Percentiles rank a stretch among this genome's conserved stretches.
Conservation (phyloP, 1,140 invertebrate genomes). For the Oppia nitens region DNA sequence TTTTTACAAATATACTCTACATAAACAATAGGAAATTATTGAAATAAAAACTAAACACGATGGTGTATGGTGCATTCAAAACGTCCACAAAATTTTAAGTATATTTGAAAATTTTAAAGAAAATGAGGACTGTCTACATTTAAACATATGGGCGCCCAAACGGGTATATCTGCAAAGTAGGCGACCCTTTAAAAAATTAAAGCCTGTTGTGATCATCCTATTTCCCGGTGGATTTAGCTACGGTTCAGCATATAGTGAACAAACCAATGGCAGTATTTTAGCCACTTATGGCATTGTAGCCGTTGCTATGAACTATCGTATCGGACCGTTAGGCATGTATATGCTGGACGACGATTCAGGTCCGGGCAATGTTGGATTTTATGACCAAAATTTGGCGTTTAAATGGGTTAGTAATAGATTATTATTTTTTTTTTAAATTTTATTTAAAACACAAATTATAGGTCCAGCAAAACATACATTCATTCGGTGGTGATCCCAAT, state of each 20-base stretch:
- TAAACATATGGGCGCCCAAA: constrained; percentile 28
- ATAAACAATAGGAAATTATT: no score
- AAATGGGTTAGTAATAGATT: no score
- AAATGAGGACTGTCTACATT: constrained; percentile 33
- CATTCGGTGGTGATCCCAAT: constrained; percentile 24
- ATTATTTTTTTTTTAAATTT: neutral
- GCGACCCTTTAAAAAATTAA: neutral
- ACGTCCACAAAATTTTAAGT: no score
- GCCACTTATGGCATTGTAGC: constrained; percentile 46
- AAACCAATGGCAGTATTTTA: constrained; percentile 52
- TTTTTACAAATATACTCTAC: no score
- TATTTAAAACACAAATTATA: constrained; percentile 17
- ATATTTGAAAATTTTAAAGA: constrained; percentile 30
- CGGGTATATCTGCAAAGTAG: no score
- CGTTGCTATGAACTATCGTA: constrained; percentile 36
- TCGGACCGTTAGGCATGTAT: constrained; percentile 9
- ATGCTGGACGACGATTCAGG: constrained; percentile 6
- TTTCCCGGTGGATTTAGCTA: constrained; percentile 14
- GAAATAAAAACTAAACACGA: no score
- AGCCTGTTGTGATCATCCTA: constrained; percentile 16
- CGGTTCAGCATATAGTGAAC: constrained; percentile 1
- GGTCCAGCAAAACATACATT: constrained; percentile 27
- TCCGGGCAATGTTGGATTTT: no score
- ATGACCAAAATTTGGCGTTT: no score
- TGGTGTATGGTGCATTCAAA: no score